Evolutionary conservation across 2,113 vertebrate species (phyloP), one percentile per base, ranked within the genome.

Genomic region (Nothoprocta pentlandii): DNA sequence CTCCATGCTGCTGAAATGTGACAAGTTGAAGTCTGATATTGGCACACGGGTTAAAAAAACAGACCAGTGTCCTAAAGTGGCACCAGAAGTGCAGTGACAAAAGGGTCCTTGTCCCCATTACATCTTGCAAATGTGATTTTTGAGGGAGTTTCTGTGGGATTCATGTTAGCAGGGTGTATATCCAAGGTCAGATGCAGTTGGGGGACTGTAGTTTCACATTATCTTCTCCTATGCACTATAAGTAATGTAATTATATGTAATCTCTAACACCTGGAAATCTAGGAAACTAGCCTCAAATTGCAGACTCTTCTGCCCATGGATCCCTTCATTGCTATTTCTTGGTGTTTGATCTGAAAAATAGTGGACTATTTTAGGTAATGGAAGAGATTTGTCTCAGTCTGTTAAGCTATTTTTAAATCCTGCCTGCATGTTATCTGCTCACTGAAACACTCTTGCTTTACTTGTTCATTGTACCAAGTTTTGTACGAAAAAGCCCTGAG

Each of bases 391-490:
- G 67, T 71, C 58, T 47, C 68, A 46, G 47, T 39, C 42, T 42
- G 39, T 79, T 58, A 42, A 11, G 32, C 61, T 95, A 62, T 66
- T 94, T 76, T 69, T 70, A 92, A 87, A 85, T 79, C 73, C 42
- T 30, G 36, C 67, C 84, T 69, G 47, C 53, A 46, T 21, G 49
- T 68, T 82, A 34, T 49, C 16, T n/a, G n/a, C 32, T 44, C 59
- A 76, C 46, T 56, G 56, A 85, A 85, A 82, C 2, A 1, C 12
- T 91, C 73, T 79, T 64, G 46, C 15, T 85, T 22, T 51, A 53
- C 66, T 63, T 90, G 56, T 51, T 75, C 56, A 36, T 32, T n/a
- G 46, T 36, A 74, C 73, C 14, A 54, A 11, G 30, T 80, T 71
- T 63, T 78, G 41, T 78, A 51, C 73, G 88, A 86, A 30, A 74